A percentile compares a stretch with the other conserved stretches of the same genome.
Evolutionary conservation across 1,140 invertebrate species (phyloP).

Genomic region (Acromyrmex heyeri): DNA sequence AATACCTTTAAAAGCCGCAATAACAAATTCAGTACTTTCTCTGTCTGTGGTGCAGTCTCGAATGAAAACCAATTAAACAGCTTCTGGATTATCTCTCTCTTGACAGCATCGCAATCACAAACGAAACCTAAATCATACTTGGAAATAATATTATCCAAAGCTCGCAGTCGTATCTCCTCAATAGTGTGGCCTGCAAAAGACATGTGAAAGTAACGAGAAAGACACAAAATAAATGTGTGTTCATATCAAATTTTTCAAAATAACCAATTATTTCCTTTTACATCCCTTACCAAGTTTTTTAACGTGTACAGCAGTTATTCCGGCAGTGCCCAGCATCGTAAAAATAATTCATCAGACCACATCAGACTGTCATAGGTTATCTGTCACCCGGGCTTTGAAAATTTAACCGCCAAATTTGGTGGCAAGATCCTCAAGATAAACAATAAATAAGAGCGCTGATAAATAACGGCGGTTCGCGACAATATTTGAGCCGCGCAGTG

Average conservation of each 20-base stretch:
- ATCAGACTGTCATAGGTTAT: conserved; percentile 50
- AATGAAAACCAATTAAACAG: conserved; percentile 86
- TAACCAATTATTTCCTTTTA: not conserved
- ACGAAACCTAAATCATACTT: conserved; percentile 84
- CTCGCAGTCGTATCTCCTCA: conserved; percentile 83
- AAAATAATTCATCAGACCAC: not conserved
- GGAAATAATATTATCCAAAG: conserved; percentile 83
- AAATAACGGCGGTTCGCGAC: not conserved
- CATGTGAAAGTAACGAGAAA: not conserved
- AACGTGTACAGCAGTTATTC: conserved; percentile 65
- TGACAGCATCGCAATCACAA: conserved; percentile 81
- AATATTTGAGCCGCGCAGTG: too few species aligned
- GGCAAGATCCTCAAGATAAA: not conserved
- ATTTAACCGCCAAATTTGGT: conserved; percentile 65
- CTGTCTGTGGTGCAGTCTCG: conserved; percentile 76
- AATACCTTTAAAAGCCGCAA: conserved; percentile 82
- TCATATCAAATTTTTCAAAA: not conserved
- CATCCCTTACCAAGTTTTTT: conserved; percentile 66
- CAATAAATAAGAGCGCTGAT: not conserved
- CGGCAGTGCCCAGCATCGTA: conserved; percentile 56
- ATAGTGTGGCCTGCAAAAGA: conserved; percentile 80
- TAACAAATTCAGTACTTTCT: conserved; percentile 84
- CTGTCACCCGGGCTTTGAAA: conserved; percentile 40
- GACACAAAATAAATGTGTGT: not conserved
- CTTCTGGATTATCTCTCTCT: conserved; percentile 82